Conservation (phyloP, 92 coral and sea anemone genomes). For the Actinostola sp. region DNA sequence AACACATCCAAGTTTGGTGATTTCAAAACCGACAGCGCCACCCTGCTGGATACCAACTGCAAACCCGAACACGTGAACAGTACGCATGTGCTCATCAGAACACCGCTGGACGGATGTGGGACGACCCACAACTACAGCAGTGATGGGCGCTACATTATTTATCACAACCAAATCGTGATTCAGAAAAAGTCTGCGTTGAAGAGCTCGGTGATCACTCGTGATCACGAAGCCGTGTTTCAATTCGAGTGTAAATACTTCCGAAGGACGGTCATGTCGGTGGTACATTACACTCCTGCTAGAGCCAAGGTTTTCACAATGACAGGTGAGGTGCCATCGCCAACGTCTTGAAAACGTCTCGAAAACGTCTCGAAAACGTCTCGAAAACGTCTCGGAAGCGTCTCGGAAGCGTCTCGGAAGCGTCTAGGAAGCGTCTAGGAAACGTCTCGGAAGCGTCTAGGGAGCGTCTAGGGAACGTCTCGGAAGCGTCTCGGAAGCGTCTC, state of each 20-base stretch:
- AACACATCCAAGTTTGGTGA: constrained; percentile 31
- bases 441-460: too few species aligned
- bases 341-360: too few species aligned
- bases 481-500: too few species aligned
- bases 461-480: too few species aligned
- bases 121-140: constrained; percentile 53
- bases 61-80: constrained; percentile 30
- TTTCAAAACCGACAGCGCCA: constrained; percentile 27
- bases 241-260: constrained; percentile 48
- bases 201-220: constrained; percentile 49
- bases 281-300: constrained; percentile 46
- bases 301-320: constrained; percentile 35
- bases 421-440: too few species aligned
- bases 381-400: too few species aligned
- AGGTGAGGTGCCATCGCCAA: constrained; percentile 12
- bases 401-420: too few species aligned
- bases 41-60: constrained; percentile 42
- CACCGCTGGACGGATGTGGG: constrained; percentile 64
- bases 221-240: constrained; percentile 39
- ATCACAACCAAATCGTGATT: constrained; percentile 39
- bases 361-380: too few species aligned
- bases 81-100: constrained; percentile 44
- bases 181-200: constrained; percentile 8
- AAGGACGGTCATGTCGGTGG: constrained; percentile 45
- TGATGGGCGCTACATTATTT: constrained; percentile 43